Conservation (phyloP, 2,113 vertebrate species). For the Apodemus sylvaticus region DNA sequence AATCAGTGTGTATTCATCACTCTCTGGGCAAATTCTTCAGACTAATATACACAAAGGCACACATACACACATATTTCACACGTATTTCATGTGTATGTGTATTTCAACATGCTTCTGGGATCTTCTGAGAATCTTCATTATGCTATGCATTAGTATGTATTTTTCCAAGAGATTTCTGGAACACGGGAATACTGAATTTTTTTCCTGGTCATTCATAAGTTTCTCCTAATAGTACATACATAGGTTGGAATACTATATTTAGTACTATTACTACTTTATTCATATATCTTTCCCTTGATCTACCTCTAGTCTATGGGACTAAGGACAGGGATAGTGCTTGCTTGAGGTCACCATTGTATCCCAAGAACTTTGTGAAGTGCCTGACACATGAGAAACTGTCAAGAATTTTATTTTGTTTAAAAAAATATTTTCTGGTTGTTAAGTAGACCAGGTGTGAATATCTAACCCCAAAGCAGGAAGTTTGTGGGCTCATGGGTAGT, state of each 20-base stretch:
- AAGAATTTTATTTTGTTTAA: conserved; percentile 19
- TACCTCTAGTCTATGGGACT: background rate
- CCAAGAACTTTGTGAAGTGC: background rate
- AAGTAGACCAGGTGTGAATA: background rate
- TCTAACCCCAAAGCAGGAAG: background rate
- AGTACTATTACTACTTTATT: background rate
- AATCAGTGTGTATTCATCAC: background rate
- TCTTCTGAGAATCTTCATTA: conserved; percentile 24
- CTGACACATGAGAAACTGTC: background rate
- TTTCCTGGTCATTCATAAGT: background rate
- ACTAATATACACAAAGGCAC: background rate
- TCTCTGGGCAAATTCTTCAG: conserved; percentile 37
- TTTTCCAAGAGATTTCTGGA: conserved; percentile 8
- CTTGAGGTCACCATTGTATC: background rate
- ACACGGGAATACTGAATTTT: background rate
- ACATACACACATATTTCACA: background rate
- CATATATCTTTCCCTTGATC: background rate
- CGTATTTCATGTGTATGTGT: background rate
- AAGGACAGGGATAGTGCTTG: background rate
- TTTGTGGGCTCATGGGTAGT: background rate
- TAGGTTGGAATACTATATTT: background rate
- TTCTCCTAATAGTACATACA: background rate
- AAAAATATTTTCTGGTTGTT: background rate
- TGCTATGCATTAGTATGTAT: background rate
- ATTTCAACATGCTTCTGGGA: background rate